Evolutionary conservation across 2,797 vertebrate genomes (phyloP), one percentile per base, ranked within the genome.

Genomic region (Cryptoprocta ferox): DNA sequence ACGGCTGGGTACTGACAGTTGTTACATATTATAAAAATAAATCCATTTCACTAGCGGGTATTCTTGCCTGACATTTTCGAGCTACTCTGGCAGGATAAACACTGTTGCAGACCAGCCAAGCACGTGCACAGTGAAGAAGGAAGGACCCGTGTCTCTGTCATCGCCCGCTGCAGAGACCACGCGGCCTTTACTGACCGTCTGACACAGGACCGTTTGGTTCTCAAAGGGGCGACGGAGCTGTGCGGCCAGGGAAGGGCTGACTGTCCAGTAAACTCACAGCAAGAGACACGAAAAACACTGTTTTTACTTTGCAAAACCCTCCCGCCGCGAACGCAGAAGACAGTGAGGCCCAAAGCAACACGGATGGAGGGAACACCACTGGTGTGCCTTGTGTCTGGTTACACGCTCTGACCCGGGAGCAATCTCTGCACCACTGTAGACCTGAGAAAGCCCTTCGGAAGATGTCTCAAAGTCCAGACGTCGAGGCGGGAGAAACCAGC

Each of bases 11-110:
- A 71, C 10, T 42, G 90, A 90, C 93, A 42, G 56, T 61, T 97
- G 98, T 81, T 99, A 99, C 99, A 99, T 99, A 98, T 98, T 99
- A 98, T 98, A 98, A 99, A 99, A 99, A 99, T 99, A 99, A 99
- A 98, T 98, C 97, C 98, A 98, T 98, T 98, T 98, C 98, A 98
- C 98, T 97, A 98, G 98, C 97, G 71, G 94, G 93, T 97, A 96
- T 98, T 96, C 96, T 93, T 98, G 96, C 97, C 97, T 98, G 97
- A 84, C 50, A 61, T 76, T 90, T 98, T 95, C 98, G 98, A 97
- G 98, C 98, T 97, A 97, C 94, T 95, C 89, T 42, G 95, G 79
- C 32, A 97, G 97, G 88, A 94, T 61, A 78, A 95, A 50, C 73
- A 32, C 37, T 42, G 80, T n/a, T n/a, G 53, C 21, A 97, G 96